Base-by-base conservation (phyloP, 2,888 invertebrate genomes). In the Tolmerus cingulatus region DNA sequence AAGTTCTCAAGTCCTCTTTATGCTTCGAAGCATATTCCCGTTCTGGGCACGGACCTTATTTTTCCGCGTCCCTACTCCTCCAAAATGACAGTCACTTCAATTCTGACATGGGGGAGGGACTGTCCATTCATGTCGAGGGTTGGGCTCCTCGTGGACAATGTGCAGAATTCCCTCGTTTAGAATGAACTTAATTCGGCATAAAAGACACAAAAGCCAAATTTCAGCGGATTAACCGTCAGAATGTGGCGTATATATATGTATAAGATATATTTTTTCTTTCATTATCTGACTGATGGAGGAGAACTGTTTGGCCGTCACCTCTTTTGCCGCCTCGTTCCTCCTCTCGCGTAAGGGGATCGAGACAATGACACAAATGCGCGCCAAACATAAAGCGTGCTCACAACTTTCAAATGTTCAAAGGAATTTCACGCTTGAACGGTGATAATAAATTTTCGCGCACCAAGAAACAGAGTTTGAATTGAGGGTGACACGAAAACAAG, bases 401-500 rank as follows among this genome's bases (percentile, higher is more conserved):
- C 87, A 79, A 87, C 85, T 40, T 34, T 76, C 40, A 34, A 76
- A 40, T 40, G 40, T 87, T 86, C 86, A 74, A 79, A 77, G 86
- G 86, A 87, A 86, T 86, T 87, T 86, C 86, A 87, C 76, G 87
- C 81, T 86, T 87, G 86, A 87, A 40, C 57, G 84, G 74, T 74
- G 87, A 74, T 76, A 86, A 87, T 85, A 87, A 87, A 87, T 87
- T 66, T 66, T 66, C 66, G 87, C 79, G 86, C 87, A 85, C 79
- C 30, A 43, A 74, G 40, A 74, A 74, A 23, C 30, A 37, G 40
- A n/a, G 74, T 23, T 55, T 76, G 43, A 51, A 46, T 43, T 51
- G 51, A 81, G 81, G 81, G 81, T 55, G 81, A 55, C 51, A 51
- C 81, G 51, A 81, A 55, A 30, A 34, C 76, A 34, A 76, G 34